Conservation (phyloP, 2,113 vertebrate genomes). For the Cynocephalus volans region DNA sequence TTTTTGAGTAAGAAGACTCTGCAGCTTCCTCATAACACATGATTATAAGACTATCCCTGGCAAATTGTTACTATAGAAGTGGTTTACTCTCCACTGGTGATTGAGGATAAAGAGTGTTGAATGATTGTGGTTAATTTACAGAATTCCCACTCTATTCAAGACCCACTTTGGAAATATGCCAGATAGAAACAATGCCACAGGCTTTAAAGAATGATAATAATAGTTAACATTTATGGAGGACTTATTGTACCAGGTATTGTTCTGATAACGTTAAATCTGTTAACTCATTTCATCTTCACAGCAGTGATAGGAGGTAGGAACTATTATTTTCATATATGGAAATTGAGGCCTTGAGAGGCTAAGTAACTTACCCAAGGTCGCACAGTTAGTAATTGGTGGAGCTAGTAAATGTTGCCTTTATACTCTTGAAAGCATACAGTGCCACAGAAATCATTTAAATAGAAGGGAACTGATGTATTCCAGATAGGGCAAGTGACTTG, state of each 20-base stretch:
- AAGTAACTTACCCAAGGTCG: neutral
- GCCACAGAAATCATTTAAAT: neutral
- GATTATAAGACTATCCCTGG: neutral
- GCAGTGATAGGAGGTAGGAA: neutral
- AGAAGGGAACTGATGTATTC: neutral
- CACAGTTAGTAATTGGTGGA: neutral
- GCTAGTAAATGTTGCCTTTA: neutral
- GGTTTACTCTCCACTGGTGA: neutral
- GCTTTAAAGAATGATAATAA: neutral
- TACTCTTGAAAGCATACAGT: neutral
- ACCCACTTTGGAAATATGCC: neutral
- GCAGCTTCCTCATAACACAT: neutral
- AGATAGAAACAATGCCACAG: neutral
- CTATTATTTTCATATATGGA: neutral
- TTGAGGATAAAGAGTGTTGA: conserved; percentile 5
- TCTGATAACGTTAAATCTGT: neutral
- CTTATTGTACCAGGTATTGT: neutral
- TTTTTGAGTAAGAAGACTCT: neutral
- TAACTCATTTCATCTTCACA: conserved; percentile 45
- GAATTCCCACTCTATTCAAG: neutral
- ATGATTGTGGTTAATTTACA: neutral
- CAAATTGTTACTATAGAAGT: neutral
- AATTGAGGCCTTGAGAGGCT: neutral
- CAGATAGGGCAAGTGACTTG: neutral
- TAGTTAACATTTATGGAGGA: neutral